Conservation (phyloP, 2,113 vertebrate genomes). For the Platichthys flesus region DNA sequence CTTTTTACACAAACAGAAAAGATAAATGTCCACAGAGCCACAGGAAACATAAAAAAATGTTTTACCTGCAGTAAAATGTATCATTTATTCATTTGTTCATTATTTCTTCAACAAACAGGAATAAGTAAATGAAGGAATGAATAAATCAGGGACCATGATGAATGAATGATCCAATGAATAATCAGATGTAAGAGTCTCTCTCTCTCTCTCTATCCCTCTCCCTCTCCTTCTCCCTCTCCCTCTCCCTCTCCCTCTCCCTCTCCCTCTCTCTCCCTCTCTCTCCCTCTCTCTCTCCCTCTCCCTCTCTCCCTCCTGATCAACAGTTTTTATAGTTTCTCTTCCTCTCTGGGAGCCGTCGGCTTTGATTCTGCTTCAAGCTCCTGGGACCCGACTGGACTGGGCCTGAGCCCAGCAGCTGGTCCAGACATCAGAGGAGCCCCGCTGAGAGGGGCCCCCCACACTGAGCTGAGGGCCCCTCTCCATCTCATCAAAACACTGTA, state of each 20-base stretch:
- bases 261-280: no score
- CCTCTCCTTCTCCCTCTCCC: no score
- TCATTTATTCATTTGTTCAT: no score
- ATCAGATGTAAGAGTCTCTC: background rate
- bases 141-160: background rate
- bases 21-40: no score
- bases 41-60: no score
- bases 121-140: no score
- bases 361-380: conserved; percentile 39
- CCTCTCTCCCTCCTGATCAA: conserved; percentile 26
- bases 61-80: no score
- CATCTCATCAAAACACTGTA: conserved; percentile 34
- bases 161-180: background rate
- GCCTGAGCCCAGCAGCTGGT: conserved; percentile 5
- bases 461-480: conserved; percentile 11
- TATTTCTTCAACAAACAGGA: no score
- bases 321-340: background rate
- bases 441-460: conserved; percentile 19
- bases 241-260: no score
- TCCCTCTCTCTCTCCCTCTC: no score
- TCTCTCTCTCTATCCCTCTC: background rate
- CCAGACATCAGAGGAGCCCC: conserved; percentile 20
- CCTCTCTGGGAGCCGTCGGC: conserved; percentile 2
- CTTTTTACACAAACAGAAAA: no score
- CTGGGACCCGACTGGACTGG: background rate